Evolutionary conservation across 2,797 vertebrate species (phyloP).

Genomic region (Lophius americanus): DNA sequence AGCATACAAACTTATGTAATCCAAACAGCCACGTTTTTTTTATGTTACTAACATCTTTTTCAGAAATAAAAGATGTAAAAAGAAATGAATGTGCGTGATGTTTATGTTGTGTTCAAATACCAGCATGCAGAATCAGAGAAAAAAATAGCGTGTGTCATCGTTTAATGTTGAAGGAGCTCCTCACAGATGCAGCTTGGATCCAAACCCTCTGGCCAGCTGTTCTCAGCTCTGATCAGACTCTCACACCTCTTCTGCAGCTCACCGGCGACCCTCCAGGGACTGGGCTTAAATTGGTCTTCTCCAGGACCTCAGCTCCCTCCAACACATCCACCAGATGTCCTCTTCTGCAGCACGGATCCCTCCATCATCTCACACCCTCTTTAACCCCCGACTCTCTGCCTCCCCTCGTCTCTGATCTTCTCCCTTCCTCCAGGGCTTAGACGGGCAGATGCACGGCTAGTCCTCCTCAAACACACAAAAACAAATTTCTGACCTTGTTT

Average conservation of each 20-base stretch:
- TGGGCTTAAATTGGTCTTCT: conserved; percentile 31
- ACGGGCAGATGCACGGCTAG: conserved; percentile 61
- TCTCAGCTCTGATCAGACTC: conserved; percentile 46
- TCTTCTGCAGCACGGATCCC: conserved; percentile 34
- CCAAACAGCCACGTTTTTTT: too few relatives aligned
- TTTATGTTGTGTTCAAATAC: conserved; percentile 8
- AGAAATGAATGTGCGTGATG: background rate
- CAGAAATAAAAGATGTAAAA: too few relatives aligned
- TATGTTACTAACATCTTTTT: too few relatives aligned
- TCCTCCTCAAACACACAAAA: conserved; percentile 17
- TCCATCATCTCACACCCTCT: conserved; percentile 35
- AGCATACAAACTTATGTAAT: too few relatives aligned
- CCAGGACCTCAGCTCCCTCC: conserved; percentile 26
- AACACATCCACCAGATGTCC: conserved; percentile 62
- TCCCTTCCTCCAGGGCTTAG: conserved; percentile 51
- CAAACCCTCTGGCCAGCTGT: conserved; percentile 55
- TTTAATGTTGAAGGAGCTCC: conserved; percentile 38
- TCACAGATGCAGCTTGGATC: conserved; percentile 23
- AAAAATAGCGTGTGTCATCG: conserved; percentile 10
- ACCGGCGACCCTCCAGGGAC: conserved; percentile 58
- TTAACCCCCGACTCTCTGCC: conserved; percentile 49
- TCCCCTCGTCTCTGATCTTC: conserved; percentile 48
- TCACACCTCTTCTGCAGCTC: conserved; percentile 50
- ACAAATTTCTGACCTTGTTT: conserved; percentile 58
- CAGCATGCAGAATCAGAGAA: conserved; percentile 2